phyloP scores from a whole-genome alignment of 2,888 invertebrate genomes.

The Cactoblastis cactorum region DNA sequence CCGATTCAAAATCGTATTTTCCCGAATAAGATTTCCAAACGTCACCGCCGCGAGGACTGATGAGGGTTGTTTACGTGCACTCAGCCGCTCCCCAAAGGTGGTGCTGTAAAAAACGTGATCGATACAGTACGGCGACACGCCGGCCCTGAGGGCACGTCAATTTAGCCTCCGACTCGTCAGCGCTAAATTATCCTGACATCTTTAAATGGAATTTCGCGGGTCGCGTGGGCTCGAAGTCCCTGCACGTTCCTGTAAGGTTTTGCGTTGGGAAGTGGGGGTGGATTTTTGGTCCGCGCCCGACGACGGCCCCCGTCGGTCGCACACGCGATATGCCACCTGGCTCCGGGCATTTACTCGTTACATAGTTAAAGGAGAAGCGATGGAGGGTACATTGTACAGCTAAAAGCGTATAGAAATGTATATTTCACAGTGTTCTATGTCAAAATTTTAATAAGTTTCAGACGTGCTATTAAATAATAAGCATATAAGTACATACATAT shows the following conservation, averaged over 20 bases:
- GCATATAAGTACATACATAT: too few relatives aligned
- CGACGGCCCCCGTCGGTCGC: slow-evolving; percentile 47
- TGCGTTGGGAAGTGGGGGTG: slow-evolving; percentile 40
- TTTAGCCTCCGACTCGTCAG: slow-evolving; percentile 73
- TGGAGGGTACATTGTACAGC: slow-evolving; percentile 11
- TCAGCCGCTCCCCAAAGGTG: slow-evolving; percentile 49
- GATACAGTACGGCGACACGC: slow-evolving; percentile 57
- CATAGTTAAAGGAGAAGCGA: slow-evolving; percentile 28
- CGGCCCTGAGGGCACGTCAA: slow-evolving; percentile 68
- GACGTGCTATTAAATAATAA: too few relatives aligned
- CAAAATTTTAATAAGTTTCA: neutral
- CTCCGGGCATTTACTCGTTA: slow-evolving; percentile 38
- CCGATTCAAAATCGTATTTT: slow-evolving; percentile 28
- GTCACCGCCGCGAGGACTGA: slow-evolving; percentile 46
- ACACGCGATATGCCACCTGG: slow-evolving; percentile 60
- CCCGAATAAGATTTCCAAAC: slow-evolving; percentile 42
- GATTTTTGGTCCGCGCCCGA: slow-evolving; percentile 44
- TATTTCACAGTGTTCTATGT: neutral
- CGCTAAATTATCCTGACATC: slow-evolving; percentile 77
- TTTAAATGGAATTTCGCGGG: slow-evolving; percentile 77
- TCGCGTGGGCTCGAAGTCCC: slow-evolving; percentile 56
- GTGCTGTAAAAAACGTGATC: slow-evolving; percentile 56
- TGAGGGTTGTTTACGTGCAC: slow-evolving; percentile 61
- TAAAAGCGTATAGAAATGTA: slow-evolving; percentile 1
- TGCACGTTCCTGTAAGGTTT: slow-evolving; percentile 48